phyloP scores from a whole-genome alignment of 2,888 invertebrate genomes.

The Diaphora mendica region DNA sequence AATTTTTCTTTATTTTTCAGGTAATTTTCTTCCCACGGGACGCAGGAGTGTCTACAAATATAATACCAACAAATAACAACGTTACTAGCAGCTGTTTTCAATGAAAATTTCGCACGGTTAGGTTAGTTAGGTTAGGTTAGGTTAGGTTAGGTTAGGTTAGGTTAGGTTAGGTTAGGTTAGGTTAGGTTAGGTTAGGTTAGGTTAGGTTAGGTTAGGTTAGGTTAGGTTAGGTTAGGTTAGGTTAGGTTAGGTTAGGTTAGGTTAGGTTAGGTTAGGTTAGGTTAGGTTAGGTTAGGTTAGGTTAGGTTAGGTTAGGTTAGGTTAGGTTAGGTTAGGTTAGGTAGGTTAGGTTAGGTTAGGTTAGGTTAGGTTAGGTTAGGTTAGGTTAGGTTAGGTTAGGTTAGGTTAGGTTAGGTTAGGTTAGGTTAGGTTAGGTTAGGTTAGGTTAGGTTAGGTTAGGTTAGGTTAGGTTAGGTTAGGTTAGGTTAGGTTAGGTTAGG shows the following conservation, averaged over 20 bases:
- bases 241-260: constrained; percentile 10
- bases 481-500: constrained; percentile 19
- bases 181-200: constrained; percentile 24
- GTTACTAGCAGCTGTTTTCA: no score
- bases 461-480: constrained; percentile 13
- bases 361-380: constrained; percentile 14
- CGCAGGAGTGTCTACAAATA: no score
- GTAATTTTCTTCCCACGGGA: no score
- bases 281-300: constrained; percentile 25
- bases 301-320: constrained; percentile 25
- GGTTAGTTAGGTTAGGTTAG: no score
- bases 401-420: constrained; percentile 12
- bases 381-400: constrained; percentile 15
- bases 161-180: constrained; percentile 22
- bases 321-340: no score
- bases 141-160: constrained; percentile 23
- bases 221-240: constrained; percentile 22
- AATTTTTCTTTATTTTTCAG: no score
- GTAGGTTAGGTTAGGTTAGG: no score
- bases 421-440: constrained; percentile 13
- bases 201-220: constrained; percentile 25
- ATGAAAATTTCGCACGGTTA: no score
- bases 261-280: constrained; percentile 25
- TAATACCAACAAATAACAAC: no score
- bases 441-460: constrained; percentile 13